phyloP scores from a whole-genome alignment of 2,113 vertebrate species.

The Burhinus oedicnemus region DNA sequence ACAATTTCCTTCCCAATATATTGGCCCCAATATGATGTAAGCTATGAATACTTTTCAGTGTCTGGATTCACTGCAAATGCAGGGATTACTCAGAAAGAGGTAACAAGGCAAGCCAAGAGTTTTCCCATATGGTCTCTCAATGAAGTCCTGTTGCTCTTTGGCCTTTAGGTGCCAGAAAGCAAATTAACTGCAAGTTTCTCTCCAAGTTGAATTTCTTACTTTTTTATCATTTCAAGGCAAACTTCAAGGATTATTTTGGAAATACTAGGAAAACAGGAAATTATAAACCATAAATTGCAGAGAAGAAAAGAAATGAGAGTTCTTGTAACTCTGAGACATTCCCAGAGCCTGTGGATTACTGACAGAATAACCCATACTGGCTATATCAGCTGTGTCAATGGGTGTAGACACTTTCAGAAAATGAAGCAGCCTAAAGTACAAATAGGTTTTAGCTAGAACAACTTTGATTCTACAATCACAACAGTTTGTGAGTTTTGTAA shows the following conservation, averaged over 20 bases:
- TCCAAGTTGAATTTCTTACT: neutral
- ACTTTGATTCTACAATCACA: neutral
- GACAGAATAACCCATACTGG: neutral
- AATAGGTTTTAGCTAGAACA: neutral
- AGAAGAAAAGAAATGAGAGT: neutral
- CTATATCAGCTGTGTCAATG: neutral
- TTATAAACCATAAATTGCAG: neutral
- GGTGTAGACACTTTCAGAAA: neutral
- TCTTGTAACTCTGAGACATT: neutral
- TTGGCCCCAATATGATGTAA: neutral
- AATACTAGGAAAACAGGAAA: slow-evolving; percentile 16
- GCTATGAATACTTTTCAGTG: neutral
- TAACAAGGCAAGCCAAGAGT: neutral
- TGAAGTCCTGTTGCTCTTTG: neutral
- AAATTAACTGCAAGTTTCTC: neutral
- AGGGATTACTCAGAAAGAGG: neutral
- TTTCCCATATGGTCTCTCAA: neutral
- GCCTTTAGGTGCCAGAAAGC: neutral
- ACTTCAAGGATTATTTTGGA: neutral
- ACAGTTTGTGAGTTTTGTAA: neutral
- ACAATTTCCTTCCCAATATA: neutral
- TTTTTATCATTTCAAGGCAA: neutral
- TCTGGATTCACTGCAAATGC: neutral
- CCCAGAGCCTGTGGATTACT: neutral
- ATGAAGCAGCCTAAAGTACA: neutral